Evolutionary conservation across 2,113 vertebrate species (phyloP), one percentile per base, ranked within the genome.

Genomic region (Salvelinus namaycush): DNA sequence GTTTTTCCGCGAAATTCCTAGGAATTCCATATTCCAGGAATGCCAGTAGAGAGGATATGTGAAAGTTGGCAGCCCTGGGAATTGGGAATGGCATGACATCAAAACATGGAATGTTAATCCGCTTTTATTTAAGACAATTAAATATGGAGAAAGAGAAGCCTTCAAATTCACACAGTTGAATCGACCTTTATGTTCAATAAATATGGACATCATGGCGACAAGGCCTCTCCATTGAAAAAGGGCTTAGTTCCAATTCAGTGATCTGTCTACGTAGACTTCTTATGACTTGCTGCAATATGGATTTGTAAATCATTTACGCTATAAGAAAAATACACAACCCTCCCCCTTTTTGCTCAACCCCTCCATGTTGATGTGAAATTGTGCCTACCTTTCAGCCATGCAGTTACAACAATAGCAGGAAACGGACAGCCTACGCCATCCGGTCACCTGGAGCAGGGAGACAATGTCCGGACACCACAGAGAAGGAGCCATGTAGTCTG

Each of bases 401-500:
- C 81, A 95, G 91, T 86, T 94, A 93, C 77, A 95, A 85, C 80
- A 93, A 78, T 31, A 92, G 91, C 68, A 93, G 96, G 0, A 91
- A 94, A 75, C 93, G 97, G 78, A 92, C 90, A 13, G 96, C 96
- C 1, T 90, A 94, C 76, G 84, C 90, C 51, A 89, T 99, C 0
- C 94, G 98, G 64, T 93, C 94, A 27, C 94, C 96, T 14, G 92
- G 91, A 11, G 90, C 92, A 65, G 97, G 96, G 57, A 93, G 94
- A 75, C 79, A 93, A 75, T 99, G 97, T 83, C 96, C 97, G 1
- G 79, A 92, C 62, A 87, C 92, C 3, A 88, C 88, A 0, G 94
- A 99, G 85, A 92, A 86, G 20, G 97, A 99, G 76, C 86, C 92
- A 11, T 99, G 98, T 79, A 83, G 89, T 78, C 92, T 98, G 82